Evolutionary conservation across 2,888 invertebrate species (phyloP).

Genomic region (Tromatobia lineatoria): DNA sequence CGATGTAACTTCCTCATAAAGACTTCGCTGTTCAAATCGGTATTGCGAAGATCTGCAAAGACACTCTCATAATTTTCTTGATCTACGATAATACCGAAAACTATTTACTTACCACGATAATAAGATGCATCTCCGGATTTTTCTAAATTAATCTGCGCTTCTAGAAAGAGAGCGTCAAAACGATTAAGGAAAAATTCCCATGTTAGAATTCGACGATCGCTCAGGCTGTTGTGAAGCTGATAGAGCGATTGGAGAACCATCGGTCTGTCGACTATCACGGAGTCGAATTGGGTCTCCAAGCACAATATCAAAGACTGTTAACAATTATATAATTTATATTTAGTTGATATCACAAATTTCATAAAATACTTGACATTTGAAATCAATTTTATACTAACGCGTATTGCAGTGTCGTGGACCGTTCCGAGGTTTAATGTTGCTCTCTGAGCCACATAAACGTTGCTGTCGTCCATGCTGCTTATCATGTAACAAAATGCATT

Average conservation of each 20-base stretch:
- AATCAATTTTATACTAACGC: conserved; percentile 86
- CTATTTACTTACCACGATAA: conserved; percentile 89
- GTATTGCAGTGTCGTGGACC: conserved; percentile 95
- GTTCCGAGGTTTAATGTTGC: conserved; percentile 97
- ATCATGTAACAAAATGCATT: conserved; percentile 99
- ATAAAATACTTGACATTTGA: conserved; percentile 18
- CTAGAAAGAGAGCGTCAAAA: conserved; percentile 97
- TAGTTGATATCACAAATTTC: background rate
- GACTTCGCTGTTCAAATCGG: conserved; percentile 94
- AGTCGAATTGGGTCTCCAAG: conserved; percentile 99
- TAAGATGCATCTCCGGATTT: conserved; percentile 94
- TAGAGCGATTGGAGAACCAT: conserved; percentile 98
- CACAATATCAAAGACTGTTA: conserved; percentile 94
- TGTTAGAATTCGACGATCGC: conserved; percentile 94
- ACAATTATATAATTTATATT: conserved; percentile 56
- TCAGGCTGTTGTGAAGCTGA: conserved; percentile 96
- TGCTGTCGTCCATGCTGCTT: conserved; percentile 97
- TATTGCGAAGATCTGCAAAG: conserved; percentile 93
- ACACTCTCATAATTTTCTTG: background rate
- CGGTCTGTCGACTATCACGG: conserved; percentile 98
- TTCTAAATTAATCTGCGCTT: conserved; percentile 97
- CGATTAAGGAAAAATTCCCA: conserved; percentile 99
- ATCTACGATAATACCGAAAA: background rate
- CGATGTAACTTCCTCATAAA: conserved; percentile 95
- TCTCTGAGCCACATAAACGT: conserved; percentile 97